Evolutionary conservation across 1,140 invertebrate genomes (phyloP).

Genomic region (Drosophila virilis): DNA sequence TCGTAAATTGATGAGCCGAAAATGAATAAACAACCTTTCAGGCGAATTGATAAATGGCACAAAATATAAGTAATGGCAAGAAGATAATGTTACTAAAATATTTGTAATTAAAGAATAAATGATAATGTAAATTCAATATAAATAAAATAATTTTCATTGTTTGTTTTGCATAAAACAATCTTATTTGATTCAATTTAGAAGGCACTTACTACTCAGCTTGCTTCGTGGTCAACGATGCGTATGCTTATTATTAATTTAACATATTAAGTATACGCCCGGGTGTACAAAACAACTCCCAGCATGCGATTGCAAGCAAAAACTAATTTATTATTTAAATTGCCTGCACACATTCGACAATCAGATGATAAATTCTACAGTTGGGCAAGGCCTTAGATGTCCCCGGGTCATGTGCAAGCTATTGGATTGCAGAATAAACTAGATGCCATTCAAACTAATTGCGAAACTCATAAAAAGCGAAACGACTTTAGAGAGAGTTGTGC

Average conservation of each 20-base stretch:
- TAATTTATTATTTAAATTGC: constrained; percentile 10
- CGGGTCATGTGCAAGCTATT: constrained; percentile 24
- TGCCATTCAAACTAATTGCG: constrained; percentile 62
- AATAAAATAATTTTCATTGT: background rate
- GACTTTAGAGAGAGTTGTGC: constrained; percentile 35
- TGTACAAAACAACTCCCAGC: constrained; percentile 24
- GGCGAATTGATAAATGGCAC: constrained; percentile 15
- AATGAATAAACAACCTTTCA: constrained; percentile 26
- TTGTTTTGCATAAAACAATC: background rate
- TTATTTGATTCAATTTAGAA: background rate
- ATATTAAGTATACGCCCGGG: constrained; percentile 57
- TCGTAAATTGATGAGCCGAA: constrained; percentile 11
- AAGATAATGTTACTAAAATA: background rate
- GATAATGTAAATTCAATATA: background rate
- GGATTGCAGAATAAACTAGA: constrained; percentile 34
- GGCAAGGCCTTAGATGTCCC: background rate
- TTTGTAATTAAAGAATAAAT: background rate
- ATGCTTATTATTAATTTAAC: constrained; percentile 66
- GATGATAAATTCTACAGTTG: constrained; percentile 4
- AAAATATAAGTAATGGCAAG: background rate
- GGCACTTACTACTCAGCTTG: background rate
- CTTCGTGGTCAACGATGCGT: constrained; percentile 32
- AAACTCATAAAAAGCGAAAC: constrained; percentile 45
- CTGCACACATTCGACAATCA: constrained; percentile 40
- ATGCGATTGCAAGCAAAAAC: background rate